Evolutionary conservation across 2,113 vertebrate genomes (phyloP).

Genomic region (Shinisaurus crocodilurus): DNA sequence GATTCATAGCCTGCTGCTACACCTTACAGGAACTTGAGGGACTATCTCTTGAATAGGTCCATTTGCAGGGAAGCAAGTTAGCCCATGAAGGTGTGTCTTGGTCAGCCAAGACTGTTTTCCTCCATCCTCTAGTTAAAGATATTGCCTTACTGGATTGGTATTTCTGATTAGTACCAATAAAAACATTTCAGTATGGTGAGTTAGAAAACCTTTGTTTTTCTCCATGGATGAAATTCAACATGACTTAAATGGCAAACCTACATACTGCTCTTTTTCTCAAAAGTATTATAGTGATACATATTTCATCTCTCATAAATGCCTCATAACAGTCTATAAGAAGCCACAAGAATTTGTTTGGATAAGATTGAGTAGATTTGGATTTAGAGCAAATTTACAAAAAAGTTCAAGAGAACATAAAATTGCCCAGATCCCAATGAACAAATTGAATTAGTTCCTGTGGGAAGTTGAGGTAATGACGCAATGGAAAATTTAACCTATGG

Average conservation of each 20-base stretch:
- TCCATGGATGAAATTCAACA: background rate
- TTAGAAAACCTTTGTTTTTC: background rate
- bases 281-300: slow-evolving; percentile 33
- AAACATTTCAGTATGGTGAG: slow-evolving; percentile 9
- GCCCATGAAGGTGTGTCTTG: background rate
- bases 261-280: background rate
- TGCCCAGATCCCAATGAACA: slow-evolving; percentile 53
- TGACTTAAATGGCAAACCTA: slow-evolving; percentile 18
- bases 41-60: background rate
- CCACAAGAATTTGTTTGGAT: slow-evolving; percentile 64
- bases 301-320: slow-evolving; percentile 46
- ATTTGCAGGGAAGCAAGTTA: background rate
- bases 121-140: background rate
- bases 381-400: slow-evolving; percentile 67
- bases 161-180: slow-evolving; percentile 3
- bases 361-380: slow-evolving; percentile 72
- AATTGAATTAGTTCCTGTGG: slow-evolving; percentile 66
- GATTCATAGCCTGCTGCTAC: no score
- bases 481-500: slow-evolving; percentile 58
- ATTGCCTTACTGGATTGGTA: background rate
- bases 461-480: slow-evolving; percentile 64
- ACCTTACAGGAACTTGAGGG: background rate
- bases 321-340: slow-evolving; percentile 54
- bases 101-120: background rate
- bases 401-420: slow-evolving; percentile 70